Percentiles rank a stretch among this genome's conserved stretches.
Evolutionary conservation across 2,888 invertebrate species (phyloP).

Genomic region (Imbricaverruca yamaguchii): DNA sequence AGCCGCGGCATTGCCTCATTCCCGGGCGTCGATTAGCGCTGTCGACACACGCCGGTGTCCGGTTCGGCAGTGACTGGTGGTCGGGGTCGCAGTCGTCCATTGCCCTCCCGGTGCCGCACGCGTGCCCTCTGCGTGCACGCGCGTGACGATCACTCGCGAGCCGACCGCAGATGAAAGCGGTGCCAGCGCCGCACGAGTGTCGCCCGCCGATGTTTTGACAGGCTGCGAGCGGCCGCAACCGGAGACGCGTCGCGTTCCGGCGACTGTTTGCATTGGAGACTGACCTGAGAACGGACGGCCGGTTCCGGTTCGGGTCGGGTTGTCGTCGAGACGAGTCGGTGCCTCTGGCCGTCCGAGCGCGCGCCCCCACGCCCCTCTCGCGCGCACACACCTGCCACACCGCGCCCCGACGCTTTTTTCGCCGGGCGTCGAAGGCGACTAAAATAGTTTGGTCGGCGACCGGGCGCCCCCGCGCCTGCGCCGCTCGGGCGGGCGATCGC

Average conservation of each 20-base stretch:
- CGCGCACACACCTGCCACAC: not conserved
- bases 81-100: too few species aligned
- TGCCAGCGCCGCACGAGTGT: too few species aligned
- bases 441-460: not conserved
- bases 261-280: not conserved
- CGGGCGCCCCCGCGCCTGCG: not conserved
- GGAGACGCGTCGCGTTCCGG: not conserved
- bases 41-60: too few species aligned
- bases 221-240: not conserved
- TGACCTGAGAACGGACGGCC: not conserved
- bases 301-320: not conserved
- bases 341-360: not conserved
- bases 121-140: too few species aligned
- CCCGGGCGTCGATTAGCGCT: too few species aligned
- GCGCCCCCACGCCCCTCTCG: not conserved
- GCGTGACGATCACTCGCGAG: too few species aligned
- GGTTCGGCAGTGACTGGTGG: too few species aligned
- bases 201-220: not conserved
- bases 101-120: too few species aligned
- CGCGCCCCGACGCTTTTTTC: conserved; percentile 12
- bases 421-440: not conserved
- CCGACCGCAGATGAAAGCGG: too few species aligned
- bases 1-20: too few species aligned
- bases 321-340: too few species aligned
- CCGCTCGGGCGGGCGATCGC: not conserved